Base-by-base conservation (phyloP, 2,888 invertebrate genomes). In the Ornithoptera alexandrae region DNA sequence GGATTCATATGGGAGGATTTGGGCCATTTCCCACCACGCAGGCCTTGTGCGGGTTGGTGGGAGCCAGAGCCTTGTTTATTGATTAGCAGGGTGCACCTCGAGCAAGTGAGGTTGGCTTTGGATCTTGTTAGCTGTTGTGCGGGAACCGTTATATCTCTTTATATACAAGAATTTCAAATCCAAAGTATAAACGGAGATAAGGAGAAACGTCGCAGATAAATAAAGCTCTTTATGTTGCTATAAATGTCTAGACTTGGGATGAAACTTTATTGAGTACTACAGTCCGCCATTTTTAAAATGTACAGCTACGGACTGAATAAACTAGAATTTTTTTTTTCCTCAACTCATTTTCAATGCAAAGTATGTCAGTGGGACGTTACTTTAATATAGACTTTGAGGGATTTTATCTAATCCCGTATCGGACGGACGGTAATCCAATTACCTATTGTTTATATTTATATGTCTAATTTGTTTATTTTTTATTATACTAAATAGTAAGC, bases 191-290 rank as follows among this genome's bases (percentile, higher is more conserved):
- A 30, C 56, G 22, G 20, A 17, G 57, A 42, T 46, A 63, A 4
- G 36, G 3, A 17, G 15, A 50, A 17, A 50, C 18, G 50, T 50
- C 50, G 50, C 59, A 39, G 42, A 59, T 68, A 68, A 68, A 63
- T 68, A 59, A 62, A 39, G 53, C 18, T 58, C 7, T 59, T 62
- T 61, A 56, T 67, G 42, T 60, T 10, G 59, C 63, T 22, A 68
- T 68, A 60, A 68, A 60, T 53, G 68, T 64, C 64, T 68, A 68
- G 68, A 64, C 68, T 59, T 15, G 2, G 42, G 58, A 58, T 36
- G 59, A 59, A 22, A 64, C 24, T 39, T 60, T 68, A 53, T 53
- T 68, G 22, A 53, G 61, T 68, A 62, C 58, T 50, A 60, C n/a
- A 63, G 68, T 30, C 17, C 30, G 68, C 68, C 50, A 59, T 63